These are phyloP conservation scores for Sarcophaga subvicina DNA, from an alignment of 2,888 invertebrate genomes.

Conservation along the genomic window DNA sequence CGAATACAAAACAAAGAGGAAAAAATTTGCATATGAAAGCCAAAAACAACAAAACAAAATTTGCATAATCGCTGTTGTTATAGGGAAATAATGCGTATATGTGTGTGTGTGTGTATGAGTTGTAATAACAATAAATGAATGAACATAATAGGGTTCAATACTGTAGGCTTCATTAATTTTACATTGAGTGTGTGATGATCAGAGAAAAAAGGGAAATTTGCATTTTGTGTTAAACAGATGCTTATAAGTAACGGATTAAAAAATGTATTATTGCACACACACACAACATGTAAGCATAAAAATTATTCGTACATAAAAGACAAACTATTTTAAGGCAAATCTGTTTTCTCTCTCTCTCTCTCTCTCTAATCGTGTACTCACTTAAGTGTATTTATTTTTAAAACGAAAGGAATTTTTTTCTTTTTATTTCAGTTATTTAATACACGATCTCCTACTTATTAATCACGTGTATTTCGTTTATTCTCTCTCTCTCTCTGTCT, in stretches of 20 bases:
- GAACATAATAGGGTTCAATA: conserved; percentile 56
- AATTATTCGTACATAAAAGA: too few relatives aligned
- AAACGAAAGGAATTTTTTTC: too few relatives aligned
- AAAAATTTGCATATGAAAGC: conserved; percentile 63
- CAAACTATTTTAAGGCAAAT: too few relatives aligned
- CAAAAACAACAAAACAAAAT: conserved; percentile 27
- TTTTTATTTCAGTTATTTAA: too few relatives aligned
- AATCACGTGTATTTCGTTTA: neutral
- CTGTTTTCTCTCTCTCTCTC: too few relatives aligned
- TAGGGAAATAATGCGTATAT: neutral
- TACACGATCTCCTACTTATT: too few relatives aligned
- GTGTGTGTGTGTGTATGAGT: neutral
- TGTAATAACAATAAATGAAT: neutral
- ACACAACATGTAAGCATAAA: neutral
- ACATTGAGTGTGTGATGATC: conserved; percentile 10
- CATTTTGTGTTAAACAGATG: conserved; percentile 58
- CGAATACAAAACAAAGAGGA: neutral
- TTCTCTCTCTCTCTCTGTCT: neutral
- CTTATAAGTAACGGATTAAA: conserved; percentile 63
- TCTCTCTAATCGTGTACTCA: too few relatives aligned
- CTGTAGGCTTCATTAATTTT: conserved; percentile 60
- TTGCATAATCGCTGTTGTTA: conserved; percentile 63
- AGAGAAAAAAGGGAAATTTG: neutral
- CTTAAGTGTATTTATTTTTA: too few relatives aligned
- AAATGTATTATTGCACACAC: neutral